Evolutionary conservation across 1,140 invertebrate species (phyloP).

Genomic region (Drosophila nikananu): DNA sequence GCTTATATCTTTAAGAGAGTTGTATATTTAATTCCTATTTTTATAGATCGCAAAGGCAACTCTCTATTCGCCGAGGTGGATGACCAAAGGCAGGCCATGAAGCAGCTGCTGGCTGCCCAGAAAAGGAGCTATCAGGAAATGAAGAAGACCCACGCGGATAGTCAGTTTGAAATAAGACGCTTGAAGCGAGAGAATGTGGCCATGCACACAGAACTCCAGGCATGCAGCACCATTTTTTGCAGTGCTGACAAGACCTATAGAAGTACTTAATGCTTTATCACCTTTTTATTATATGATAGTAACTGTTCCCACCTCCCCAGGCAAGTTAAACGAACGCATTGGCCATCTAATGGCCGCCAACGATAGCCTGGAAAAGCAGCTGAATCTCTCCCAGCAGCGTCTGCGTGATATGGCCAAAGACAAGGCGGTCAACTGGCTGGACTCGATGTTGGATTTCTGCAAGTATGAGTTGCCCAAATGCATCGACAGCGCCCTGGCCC

Average conservation of each 20-base stretch:
- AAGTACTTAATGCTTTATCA: slow-evolving; percentile 32
- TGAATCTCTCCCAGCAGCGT: slow-evolving; percentile 65
- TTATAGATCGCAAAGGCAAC: slow-evolving; percentile 85
- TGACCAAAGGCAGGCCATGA: slow-evolving; percentile 85
- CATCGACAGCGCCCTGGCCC: slow-evolving; percentile 53
- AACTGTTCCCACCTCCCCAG: slow-evolving; percentile 13
- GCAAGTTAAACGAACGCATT: slow-evolving; percentile 81
- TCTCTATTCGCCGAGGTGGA: slow-evolving; percentile 87
- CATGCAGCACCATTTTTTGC: slow-evolving; percentile 81
- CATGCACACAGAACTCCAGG: slow-evolving; percentile 76
- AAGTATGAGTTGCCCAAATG: slow-evolving; percentile 78
- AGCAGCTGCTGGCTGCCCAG: slow-evolving; percentile 82
- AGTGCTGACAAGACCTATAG: slow-evolving; percentile 78
- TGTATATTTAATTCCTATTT: background rate
- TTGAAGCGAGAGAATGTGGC: slow-evolving; percentile 85
- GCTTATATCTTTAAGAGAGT: too few relatives aligned
- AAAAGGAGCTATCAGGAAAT: slow-evolving; percentile 84
- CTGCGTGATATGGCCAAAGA: slow-evolving; percentile 73
- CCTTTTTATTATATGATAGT: background rate
- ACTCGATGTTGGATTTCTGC: slow-evolving; percentile 84
- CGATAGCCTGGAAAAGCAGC: slow-evolving; percentile 61
- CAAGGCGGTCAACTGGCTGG: slow-evolving; percentile 78
- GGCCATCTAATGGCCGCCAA: slow-evolving; percentile 65
- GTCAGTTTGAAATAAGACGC: slow-evolving; percentile 84
- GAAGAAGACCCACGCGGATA: slow-evolving; percentile 83